Evolutionary conservation across 2,888 invertebrate species (phyloP), one percentile per base, ranked within the genome.

Genomic region (Eupithecia subfuscata): DNA sequence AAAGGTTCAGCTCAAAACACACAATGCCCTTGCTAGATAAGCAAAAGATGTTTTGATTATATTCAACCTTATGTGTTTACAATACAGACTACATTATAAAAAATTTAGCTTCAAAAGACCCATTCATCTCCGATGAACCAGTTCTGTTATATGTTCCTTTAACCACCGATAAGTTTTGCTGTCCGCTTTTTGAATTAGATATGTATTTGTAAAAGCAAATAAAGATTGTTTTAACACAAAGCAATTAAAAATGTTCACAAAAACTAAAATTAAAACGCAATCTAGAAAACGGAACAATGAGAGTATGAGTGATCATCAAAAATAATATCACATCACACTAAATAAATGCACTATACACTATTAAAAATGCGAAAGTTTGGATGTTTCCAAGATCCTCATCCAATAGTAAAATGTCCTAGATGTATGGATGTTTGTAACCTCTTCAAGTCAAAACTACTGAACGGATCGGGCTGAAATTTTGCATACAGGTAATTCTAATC

Each of bases 111-210:
- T 64, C 34, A 64, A 34, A 64, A 34, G 34, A 64, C 18, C 64
- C 2, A 64, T 64, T 34, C 34, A 64, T 34, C 18, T 18, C 64
- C 18, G 8, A 34, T 43, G 56, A 56, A 76, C 76, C 34, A 34
- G 76, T 71, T 76, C n/a, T 74, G 18, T 71, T 63, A 63, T 71
- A 69, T 48, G 34, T 73, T 43, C 34, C 0, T 11, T 56, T 30
- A 25, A 67, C 67, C 70, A 70, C 25, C 67, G 75, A 70, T 22
- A 37, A 60, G 56, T 25, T 67, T 63, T 25, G 70, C 25, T 70
- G 60, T 25, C 37, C 1, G 48, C 22, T 37, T 56, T 9, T 56
- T 22, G 22, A 22, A 56, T 56, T 56, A 22, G 9, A 56, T 11
- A n/a, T n/a, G n/a, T n/a, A 56, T 22, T 56, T 56, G 56, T 11